Conservation (phyloP, 2,113 vertebrate genomes). For the Dipodomys ordii region DNA sequence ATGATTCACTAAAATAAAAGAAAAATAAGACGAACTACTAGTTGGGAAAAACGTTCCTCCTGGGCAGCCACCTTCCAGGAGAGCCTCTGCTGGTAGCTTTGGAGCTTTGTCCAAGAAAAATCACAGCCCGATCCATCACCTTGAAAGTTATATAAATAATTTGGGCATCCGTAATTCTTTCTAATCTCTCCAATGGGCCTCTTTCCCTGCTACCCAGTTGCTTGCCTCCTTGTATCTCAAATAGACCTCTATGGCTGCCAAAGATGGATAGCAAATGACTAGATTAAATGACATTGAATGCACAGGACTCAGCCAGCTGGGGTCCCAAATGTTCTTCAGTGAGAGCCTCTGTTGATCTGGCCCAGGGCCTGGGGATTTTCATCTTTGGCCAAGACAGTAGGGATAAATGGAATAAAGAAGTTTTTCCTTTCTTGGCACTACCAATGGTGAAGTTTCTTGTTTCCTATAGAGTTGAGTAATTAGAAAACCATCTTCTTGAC, state of each 20-base stretch:
- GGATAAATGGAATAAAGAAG: background rate
- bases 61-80: background rate
- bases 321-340: background rate
- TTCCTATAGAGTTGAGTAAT: background rate
- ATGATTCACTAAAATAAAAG: constrained; percentile 5
- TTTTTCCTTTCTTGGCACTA: background rate
- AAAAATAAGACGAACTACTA: background rate
- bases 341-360: background rate
- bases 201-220: background rate
- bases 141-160: background rate
- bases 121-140: background rate
- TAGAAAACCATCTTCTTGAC: background rate
- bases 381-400: background rate
- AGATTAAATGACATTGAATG: background rate
- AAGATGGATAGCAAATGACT: background rate
- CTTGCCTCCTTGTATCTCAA: background rate
- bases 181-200: background rate
- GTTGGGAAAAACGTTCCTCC: background rate
- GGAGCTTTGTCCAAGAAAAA: background rate
- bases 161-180: background rate
- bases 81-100: background rate
- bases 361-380: background rate
- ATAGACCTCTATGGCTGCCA: background rate
- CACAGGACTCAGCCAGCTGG: background rate
- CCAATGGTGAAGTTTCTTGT: background rate